Evolutionary conservation across 2,113 vertebrate genomes (phyloP).

Genomic region (Bagarius yarrelli): DNA sequence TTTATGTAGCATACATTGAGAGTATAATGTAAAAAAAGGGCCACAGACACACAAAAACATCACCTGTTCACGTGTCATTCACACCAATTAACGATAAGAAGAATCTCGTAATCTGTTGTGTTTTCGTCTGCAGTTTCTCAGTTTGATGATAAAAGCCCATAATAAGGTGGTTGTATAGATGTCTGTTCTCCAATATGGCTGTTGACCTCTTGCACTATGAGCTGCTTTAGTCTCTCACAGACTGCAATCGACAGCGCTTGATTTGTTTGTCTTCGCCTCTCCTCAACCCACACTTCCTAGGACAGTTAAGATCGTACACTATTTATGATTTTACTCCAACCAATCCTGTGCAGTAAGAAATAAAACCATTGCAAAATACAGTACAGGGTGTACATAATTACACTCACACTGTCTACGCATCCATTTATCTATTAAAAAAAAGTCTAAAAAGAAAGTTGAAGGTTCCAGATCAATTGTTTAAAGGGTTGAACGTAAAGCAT

Average conservation of each 20-base stretch:
- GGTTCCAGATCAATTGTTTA: not conserved
- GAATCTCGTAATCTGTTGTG: not conserved
- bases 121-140: not conserved
- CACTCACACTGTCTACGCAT: not conserved
- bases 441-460: not conserved
- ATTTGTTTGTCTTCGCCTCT: constrained; percentile 39
- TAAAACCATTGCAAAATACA: not conserved
- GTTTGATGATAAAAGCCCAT: not conserved
- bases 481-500: constrained; percentile 17
- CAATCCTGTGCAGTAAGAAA: not conserved
- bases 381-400: not conserved
- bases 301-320: constrained; percentile 21
- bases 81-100: not conserved
- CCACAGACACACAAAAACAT: not conserved
- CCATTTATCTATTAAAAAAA: not conserved
- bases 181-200: not conserved
- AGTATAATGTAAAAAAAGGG: not conserved
- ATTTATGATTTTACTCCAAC: not conserved
- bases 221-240: constrained; percentile 19
- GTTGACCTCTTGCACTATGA: constrained; percentile 32
- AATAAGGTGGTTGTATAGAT: constrained; percentile 13
- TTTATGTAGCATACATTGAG: not conserved
- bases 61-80: constrained; percentile 6
- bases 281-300: constrained; percentile 17
- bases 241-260: constrained; percentile 21